Conservation (phyloP, 2,113 vertebrate species). For the Argyrosomus japonicus region DNA sequence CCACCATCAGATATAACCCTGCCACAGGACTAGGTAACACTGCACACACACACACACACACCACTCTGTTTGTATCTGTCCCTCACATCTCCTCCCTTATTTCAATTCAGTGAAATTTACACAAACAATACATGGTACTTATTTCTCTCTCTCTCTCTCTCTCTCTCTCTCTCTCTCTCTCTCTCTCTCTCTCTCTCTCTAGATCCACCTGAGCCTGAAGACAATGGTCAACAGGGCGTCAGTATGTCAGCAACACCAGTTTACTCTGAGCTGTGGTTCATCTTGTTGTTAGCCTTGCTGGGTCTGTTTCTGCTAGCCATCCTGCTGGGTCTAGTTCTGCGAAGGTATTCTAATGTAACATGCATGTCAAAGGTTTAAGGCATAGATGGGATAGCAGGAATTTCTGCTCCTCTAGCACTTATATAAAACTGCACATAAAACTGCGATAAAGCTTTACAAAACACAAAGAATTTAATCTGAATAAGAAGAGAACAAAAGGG, state of each 20-base stretch:
- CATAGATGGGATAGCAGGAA: not conserved
- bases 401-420: not conserved
- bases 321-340: conserved; percentile 90
- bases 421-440: not conserved
- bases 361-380: not conserved
- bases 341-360: conserved; percentile 65
- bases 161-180: not conserved
- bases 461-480: not conserved
- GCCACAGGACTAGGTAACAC: conserved; percentile 88
- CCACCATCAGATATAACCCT: conserved; percentile 89
- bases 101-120: not conserved
- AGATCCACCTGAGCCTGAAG: conserved; percentile 87
- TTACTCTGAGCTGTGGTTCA: conserved; percentile 95
- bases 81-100: not conserved
- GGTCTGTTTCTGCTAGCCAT: conserved; percentile 91
- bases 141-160: not conserved
- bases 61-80: not conserved
- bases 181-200: conserved; percentile 21
- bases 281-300: conserved; percentile 88
- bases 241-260: conserved; percentile 80
- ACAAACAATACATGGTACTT: not conserved
- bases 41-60: not conserved
- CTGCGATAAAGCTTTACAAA: not conserved
- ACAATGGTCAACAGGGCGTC: conserved; percentile 85
- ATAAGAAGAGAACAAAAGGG: not conserved